Evolutionary conservation across 2,797 vertebrate genomes (phyloP), one percentile per base, ranked within the genome.

Genomic region (Chaenodraco wilsoni): DNA sequence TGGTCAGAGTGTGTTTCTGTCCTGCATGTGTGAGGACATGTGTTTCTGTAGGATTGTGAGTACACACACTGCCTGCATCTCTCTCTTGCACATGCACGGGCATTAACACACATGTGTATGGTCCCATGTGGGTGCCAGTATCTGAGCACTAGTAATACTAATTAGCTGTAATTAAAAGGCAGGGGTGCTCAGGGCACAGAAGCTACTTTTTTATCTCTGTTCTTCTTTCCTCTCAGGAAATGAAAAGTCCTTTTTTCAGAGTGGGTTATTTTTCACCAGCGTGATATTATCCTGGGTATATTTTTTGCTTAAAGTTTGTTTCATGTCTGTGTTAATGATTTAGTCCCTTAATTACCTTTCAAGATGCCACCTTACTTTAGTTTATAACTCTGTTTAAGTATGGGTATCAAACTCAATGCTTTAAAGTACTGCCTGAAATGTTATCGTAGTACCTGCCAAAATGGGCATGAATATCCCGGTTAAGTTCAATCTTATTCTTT

Each of bases 131-230:
- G 76, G 44, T 80, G 57, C 72, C 57, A 19, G 41, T 31, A 61
- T 74, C 71, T 58, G 78, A 89, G 78, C 56, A 21, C 71, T 66
- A 69, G 69, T 85, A 72, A 89, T 86, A 86, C 88, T 90, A 82
- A 89, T 92, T 79, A 84, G 74, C 76, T 72, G 83, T 91, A 92
- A 92, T 93, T 91, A 91, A 88, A 81, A 90, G 71, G 74, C 69
- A 72, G 65, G 27, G 57, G 58, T 70, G 52, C 73, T 65, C 51
- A 1, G 16, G 21, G 44, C 62, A 65, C 43, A 43, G 43, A 46
- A 70, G 75, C 58, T 78, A 37, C 69, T 49, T 72, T 65, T 27
- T 72, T 23, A 50, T 74, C 58, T 51, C 65, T 51, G 43, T 71
- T 74, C 27, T 79, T 82, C 15, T 33, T 72, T 71, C 65, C 58